Percentiles rank a stretch among this genome's conserved stretches.
Conservation (phyloP, 2,113 vertebrate species). For the Poicephalus gulielmi region DNA sequence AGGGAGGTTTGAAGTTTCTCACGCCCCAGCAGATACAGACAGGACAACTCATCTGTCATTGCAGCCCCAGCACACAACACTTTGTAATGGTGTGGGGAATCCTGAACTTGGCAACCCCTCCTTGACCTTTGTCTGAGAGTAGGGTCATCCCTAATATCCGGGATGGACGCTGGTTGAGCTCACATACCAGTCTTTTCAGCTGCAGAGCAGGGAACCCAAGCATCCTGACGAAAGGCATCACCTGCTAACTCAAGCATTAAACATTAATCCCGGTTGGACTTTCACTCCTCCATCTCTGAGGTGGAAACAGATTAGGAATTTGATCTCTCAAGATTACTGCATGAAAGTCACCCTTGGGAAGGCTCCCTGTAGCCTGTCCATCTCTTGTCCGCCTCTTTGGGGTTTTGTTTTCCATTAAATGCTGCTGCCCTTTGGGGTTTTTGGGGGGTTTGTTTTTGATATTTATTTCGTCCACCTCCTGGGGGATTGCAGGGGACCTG, state of each 20-base stretch:
- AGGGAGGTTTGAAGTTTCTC: slow-evolving; percentile 59
- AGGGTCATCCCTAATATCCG: slow-evolving; percentile 74
- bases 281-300: slow-evolving; percentile 10
- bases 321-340: neutral
- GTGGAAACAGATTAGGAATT: slow-evolving; percentile 31
- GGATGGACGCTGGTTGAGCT: slow-evolving; percentile 1
- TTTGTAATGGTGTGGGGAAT: slow-evolving; percentile 25
- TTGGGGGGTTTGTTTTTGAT: too few relatives aligned
- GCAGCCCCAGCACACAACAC: slow-evolving; percentile 15
- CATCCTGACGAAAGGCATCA: neutral
- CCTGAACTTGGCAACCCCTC: slow-evolving; percentile 55
- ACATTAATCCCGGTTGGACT: neutral
- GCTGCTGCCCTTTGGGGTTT: neutral
- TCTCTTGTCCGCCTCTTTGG: neutral
- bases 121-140: slow-evolving; percentile 12
- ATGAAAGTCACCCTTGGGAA: neutral
- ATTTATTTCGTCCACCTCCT: neutral
- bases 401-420: neutral
- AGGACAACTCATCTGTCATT: slow-evolving; percentile 43
- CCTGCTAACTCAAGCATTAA: slow-evolving; percentile 34
- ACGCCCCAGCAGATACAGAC: slow-evolving; percentile 36
- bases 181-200: neutral
- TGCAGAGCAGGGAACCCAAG: slow-evolving; percentile 12
- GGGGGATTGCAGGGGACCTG: neutral
- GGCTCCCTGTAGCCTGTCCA: neutral